Conservation (phyloP, 2,888 invertebrate genomes). For the Brachyptera risi region DNA sequence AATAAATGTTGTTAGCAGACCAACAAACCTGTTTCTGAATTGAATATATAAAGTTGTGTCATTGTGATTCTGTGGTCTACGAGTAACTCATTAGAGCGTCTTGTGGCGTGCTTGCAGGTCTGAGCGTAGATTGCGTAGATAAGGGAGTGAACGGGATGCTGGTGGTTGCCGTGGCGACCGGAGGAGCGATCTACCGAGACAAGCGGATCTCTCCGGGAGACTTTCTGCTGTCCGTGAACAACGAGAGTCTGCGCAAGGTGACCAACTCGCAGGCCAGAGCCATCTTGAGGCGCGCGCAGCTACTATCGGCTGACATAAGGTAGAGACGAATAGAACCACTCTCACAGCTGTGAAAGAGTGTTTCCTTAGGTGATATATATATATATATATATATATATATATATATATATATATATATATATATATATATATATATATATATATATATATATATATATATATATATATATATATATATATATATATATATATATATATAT, state of each 20-base stretch:
- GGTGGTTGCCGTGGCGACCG: slow-evolving; percentile 45
- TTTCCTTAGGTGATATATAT: neutral
- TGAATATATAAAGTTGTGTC: no score
- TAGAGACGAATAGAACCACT: slow-evolving; percentile 36
- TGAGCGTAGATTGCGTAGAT: slow-evolving; percentile 54
- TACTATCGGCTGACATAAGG: slow-evolving; percentile 55
- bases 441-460: neutral
- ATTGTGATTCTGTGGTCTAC: no score
- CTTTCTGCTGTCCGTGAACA: slow-evolving; percentile 54
- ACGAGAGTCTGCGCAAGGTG: slow-evolving; percentile 53
- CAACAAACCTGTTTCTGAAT: no score
- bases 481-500: neutral
- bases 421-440: no score
- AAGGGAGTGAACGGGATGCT: slow-evolving; percentile 53
- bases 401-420: neutral
- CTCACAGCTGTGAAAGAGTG: no score
- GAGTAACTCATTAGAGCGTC: no score
- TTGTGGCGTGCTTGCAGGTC: slow-evolving; percentile 43
- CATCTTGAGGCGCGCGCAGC: slow-evolving; percentile 53
- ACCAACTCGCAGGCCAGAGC: slow-evolving; percentile 56
- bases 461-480: neutral
- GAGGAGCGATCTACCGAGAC: slow-evolving; percentile 54
- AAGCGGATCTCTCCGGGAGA: slow-evolving; percentile 55
- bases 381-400: neutral
- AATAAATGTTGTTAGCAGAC: no score